A percentile compares a stretch with the other conserved stretches of the same genome.
Conservation (phyloP, 1,140 invertebrate genomes). For the Choristoneura fumiferana region DNA sequence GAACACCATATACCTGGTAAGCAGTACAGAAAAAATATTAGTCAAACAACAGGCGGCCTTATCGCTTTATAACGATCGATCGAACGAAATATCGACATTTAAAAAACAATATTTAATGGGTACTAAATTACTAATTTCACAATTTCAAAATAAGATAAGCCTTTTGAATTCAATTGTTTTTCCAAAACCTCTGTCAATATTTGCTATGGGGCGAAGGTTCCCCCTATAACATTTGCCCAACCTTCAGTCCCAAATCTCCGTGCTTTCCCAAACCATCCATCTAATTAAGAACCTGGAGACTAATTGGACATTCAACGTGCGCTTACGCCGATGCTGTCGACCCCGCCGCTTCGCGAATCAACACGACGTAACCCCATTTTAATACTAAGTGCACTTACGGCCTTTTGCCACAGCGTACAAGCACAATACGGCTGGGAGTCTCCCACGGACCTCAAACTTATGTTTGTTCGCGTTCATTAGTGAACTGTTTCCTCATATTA, state of each 20-base stretch:
- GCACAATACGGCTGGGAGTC: constrained; percentile 42
- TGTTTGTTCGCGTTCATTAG: constrained; percentile 56
- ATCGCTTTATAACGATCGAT: too few relatives aligned
- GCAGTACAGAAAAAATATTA: too few relatives aligned
- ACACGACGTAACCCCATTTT: neutral
- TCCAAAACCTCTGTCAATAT: too few relatives aligned
- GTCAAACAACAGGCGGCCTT: too few relatives aligned
- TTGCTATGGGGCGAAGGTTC: too few relatives aligned
- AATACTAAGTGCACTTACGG: neutral
- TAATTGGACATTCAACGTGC: constrained; percentile 52
- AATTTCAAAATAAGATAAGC: too few relatives aligned
- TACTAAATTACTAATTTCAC: too few relatives aligned
- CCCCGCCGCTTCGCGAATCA: constrained; percentile 30
- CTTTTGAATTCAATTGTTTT: too few relatives aligned
- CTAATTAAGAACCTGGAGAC: constrained; percentile 51
- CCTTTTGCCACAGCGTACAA: neutral
- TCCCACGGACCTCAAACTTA: constrained; percentile 48
- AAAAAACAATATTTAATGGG: too few relatives aligned
- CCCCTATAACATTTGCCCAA: neutral
- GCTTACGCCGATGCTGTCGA: constrained; percentile 29
- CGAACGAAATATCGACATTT: too few relatives aligned
- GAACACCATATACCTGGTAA: too few relatives aligned
- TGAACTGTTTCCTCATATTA: constrained; percentile 56
- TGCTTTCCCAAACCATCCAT: constrained; percentile 19
- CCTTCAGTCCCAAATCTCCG: constrained; percentile 3